phyloP scores from a whole-genome alignment of 2,113 vertebrate species.

The Mustela nigripes region DNA sequence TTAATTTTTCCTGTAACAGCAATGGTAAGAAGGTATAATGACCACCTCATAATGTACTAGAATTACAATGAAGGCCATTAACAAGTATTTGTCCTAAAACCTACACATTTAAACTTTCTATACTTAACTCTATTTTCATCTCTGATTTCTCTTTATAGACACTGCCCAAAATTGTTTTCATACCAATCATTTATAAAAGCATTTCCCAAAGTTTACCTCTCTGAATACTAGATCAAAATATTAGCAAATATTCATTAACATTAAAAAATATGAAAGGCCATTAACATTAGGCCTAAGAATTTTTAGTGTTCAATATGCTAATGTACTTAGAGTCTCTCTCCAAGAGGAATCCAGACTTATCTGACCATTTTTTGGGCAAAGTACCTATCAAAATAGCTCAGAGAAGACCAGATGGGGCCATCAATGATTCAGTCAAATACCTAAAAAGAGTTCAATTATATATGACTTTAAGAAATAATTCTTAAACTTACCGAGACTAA shows the following conservation, averaged over 20 bases:
- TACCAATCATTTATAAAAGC: neutral
- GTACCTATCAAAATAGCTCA: neutral
- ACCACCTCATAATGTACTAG: neutral
- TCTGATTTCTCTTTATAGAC: neutral
- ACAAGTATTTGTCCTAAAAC: neutral
- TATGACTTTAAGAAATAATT: neutral
- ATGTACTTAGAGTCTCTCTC: neutral
- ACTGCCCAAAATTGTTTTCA: neutral
- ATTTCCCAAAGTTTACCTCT: neutral
- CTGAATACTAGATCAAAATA: neutral
- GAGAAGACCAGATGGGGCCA: neutral
- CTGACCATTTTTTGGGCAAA: neutral
- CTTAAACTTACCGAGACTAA: neutral
- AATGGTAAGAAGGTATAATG: neutral
- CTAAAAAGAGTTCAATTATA: neutral
- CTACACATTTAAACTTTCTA: neutral
- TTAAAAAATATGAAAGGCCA: slow-evolving; percentile 3
- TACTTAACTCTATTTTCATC: neutral
- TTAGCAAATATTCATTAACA: neutral
- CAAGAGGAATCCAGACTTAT: neutral
- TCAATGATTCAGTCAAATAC: neutral
- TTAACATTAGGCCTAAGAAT: neutral
- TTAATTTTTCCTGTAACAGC: neutral
- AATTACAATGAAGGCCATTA: neutral
- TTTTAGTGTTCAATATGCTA: neutral